Evolutionary conservation across 2,888 invertebrate species (phyloP), one percentile per base, ranked within the genome.

Genomic region (Timema cristinae): DNA sequence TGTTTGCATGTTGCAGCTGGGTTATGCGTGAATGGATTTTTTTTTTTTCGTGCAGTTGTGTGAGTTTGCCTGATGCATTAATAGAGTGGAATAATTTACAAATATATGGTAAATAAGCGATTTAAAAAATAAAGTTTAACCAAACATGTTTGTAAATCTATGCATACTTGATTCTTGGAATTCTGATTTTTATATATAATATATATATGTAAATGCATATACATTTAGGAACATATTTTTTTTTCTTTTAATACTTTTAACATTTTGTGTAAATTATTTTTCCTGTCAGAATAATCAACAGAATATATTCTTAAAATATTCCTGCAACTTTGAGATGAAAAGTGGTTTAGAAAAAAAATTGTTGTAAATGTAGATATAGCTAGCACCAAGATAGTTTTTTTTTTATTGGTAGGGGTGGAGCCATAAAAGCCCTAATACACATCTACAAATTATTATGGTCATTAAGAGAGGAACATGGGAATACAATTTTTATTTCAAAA

Each of bases 121-220:
- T 32, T 32, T 2, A 32, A 32, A 32, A 32, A 32, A 32, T 32
- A n/a, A n/a, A n/a, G 32, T 32, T 32, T 32, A 32, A 32, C 32
- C 32, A 32, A 72, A 68, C 56, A 73, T 56, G 69, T 71, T 71
- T 74, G 72, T 74, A 32, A 72, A 72, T 72, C 73, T 74, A 68
- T 69, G 71, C 72, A 72, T 74, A 72, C 72, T 72, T 74, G 72
- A 69, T 71, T 74, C 72, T 72, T 72, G 69, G 69, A 74, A 72
- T 69, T 72, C 71, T 72, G 63, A 70, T 61, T 68, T 73, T 72
- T 72, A 52, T 72, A 56, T 70, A 69, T 68, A 13, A 52, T 72
- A 72, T 73, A 70, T 73, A 69, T 73, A 32, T 32, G 32, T 32
- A 32, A 32, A 32, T 32, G 32, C 32, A 32, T 32, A 32, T 32